Percentiles rank a stretch among this genome's conserved stretches.
Conservation (phyloP, 1,140 invertebrate genomes). For the Drosophila nigromelanica region DNA sequence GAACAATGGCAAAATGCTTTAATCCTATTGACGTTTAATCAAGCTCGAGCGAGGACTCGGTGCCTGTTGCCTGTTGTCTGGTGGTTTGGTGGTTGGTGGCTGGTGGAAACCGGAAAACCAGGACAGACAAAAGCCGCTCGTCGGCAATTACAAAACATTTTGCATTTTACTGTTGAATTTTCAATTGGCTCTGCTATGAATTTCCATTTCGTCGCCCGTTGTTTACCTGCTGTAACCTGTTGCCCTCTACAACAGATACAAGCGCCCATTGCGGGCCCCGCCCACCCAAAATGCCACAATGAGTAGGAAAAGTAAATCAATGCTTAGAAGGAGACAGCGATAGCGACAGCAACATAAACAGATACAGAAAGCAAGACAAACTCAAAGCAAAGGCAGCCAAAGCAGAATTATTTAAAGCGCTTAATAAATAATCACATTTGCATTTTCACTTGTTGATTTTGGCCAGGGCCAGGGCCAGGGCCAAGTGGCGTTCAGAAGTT, state of each 20-base stretch:
- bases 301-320: conserved; percentile 37
- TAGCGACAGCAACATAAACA: conserved; percentile 1
- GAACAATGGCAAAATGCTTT: conserved; percentile 65
- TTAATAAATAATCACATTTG: conserved; percentile 82
- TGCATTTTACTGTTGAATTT: conserved; percentile 67
- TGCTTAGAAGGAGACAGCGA: conserved; percentile 11
- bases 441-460: conserved; percentile 82
- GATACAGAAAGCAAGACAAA: conserved; percentile 14
- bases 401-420: conserved; percentile 74
- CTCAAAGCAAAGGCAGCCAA: conserved; percentile 7
- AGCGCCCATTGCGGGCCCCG: too few relatives aligned
- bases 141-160: conserved; percentile 61
- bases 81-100: too few relatives aligned
- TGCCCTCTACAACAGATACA: conserved; percentile 19
- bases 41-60: conserved; percentile 27
- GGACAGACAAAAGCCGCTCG: conserved; percentile 27
- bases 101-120: conserved; percentile 24
- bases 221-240: conserved; percentile 45
- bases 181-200: conserved; percentile 63
- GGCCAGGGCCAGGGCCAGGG: conserved; percentile 19
- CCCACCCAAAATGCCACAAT: neutral
- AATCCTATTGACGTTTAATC: conserved; percentile 81
- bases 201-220: conserved; percentile 51
- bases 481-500: conserved; percentile 21
- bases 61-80: too few relatives aligned